phyloP scores from a whole-genome alignment of 2,113 vertebrate species.

The Gobio gobio region DNA sequence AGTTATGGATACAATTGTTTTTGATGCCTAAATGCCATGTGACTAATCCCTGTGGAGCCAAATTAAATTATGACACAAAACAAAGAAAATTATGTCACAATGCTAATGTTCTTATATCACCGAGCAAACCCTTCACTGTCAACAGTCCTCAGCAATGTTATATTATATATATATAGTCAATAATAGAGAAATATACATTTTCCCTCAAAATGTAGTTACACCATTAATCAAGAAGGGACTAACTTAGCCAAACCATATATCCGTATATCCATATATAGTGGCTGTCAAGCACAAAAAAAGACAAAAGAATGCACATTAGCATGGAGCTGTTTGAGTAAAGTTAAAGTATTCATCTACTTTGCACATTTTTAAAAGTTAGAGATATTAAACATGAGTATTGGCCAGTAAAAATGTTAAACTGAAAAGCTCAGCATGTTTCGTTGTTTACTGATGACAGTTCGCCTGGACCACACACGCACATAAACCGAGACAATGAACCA shows the following conservation, averaged over 20 bases:
- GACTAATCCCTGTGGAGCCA: neutral
- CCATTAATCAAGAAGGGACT: too few species aligned
- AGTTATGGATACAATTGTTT: neutral
- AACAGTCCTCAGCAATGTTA: neutral
- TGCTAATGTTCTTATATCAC: neutral
- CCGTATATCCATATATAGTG: too few species aligned
- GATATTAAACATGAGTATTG: constrained; percentile 5
- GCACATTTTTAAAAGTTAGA: constrained; percentile 1
- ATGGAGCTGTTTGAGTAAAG: too few species aligned
- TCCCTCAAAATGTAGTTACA: too few species aligned
- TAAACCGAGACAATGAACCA: neutral
- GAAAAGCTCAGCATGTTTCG: constrained; percentile 26
- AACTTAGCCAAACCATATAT: too few species aligned
- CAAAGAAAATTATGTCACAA: neutral
- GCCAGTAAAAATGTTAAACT: constrained; percentile 11
- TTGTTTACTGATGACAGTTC: constrained; percentile 8
- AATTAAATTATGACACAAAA: too few species aligned
- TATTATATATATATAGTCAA: too few species aligned
- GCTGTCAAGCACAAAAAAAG: neutral
- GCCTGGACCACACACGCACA: neutral
- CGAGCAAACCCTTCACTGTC: neutral
- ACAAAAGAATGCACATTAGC: neutral
- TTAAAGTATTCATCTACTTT: neutral
- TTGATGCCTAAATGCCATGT: neutral
- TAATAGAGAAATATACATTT: too few species aligned